These are phyloP conservation scores for Parauchenoglanis punctatus DNA, from an alignment of 2,797 vertebrate genomes.

Conservation along the genomic window DNA sequence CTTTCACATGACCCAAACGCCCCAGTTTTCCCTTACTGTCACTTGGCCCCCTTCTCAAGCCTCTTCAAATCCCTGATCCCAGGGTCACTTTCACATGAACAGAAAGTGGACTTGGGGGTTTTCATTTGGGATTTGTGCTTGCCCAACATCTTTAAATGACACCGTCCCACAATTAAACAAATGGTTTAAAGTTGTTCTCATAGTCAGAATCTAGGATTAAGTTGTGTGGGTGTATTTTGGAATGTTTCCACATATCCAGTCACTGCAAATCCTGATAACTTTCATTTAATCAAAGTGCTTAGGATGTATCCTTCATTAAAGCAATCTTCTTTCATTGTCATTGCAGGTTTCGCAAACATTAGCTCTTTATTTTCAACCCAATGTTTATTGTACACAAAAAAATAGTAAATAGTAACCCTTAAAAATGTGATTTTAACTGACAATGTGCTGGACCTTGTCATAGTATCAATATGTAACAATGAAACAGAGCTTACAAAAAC, in stretches of 20 bases:
- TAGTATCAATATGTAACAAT: not conserved
- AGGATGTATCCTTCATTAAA: not conserved
- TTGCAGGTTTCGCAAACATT: not conserved
- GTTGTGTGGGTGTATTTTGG: not conserved
- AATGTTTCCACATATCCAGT: conserved; percentile 6
- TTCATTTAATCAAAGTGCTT: not conserved
- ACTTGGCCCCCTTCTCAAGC: conserved; percentile 49
- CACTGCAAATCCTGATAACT: not conserved
- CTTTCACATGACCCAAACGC: conserved; percentile 75
- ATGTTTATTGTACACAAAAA: not conserved
- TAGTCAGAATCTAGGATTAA: conserved; percentile 3
- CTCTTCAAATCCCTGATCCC: conserved; percentile 62
- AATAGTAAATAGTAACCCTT: not conserved
- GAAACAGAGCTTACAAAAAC: not conserved
- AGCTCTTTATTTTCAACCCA: not conserved
- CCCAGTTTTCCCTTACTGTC: conserved; percentile 55
- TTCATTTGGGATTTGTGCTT: conserved; percentile 36
- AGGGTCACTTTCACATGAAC: conserved; percentile 71
- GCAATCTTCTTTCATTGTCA: not conserved
- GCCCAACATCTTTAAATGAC: conserved; percentile 25
- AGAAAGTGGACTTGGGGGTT: not conserved
- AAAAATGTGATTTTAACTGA: not conserved
- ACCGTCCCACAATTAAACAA: not conserved
- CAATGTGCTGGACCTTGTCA: not conserved
- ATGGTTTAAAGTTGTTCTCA: conserved; percentile 17